Base-by-base conservation (phyloP, 2,888 invertebrate species). In the Heliconius ethilla region DNA sequence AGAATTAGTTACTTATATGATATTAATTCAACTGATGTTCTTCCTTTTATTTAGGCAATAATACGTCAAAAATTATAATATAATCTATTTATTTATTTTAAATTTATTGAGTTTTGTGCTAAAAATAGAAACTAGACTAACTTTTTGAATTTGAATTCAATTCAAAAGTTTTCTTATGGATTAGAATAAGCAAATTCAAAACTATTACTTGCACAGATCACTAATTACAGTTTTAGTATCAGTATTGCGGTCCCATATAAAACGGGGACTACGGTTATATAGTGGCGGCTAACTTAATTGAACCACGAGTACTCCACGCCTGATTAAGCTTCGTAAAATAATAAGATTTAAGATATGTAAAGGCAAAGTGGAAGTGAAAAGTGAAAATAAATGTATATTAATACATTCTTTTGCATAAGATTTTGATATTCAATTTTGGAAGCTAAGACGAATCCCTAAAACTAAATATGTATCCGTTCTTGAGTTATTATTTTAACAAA, bases 201-300 rank as follows among this genome's bases (percentile, higher is more conserved):
- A 40, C 67, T 33, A n/a, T 25, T 13, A 37, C 59, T 59, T 59
- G 33, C 33, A 22, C 13, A 72, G 33, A 72, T 72, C 59, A 33
- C 59, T 72, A 72, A 59, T 37, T 72, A 15, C 72, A 59, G 59
- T n/a, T 59, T 72, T n/a, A 72, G 59, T 59, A 33, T 33, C 72
- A 55, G 37, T 33, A 72, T 37, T 72, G 72, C 72, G 72, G 72
- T 72, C n/a, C n/a, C 72, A 72, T 72, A 72, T 10, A 72, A 70
- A 72, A 59, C 72, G 33, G 59, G 33, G 59, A 7, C 33, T 59
- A 59, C 72, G 33, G 59, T 72, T 72, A 59, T 72, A 59, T 72
- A 59, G 33, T 59, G 72, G 72, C 55, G 59, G 72, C 59, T 33
- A 59, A 37, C 72, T n/a, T 25, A 72, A 72, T 72, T 72, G 59